Base-by-base conservation (phyloP, 2,888 invertebrate genomes). In the Ornithoptera alexandrae region DNA sequence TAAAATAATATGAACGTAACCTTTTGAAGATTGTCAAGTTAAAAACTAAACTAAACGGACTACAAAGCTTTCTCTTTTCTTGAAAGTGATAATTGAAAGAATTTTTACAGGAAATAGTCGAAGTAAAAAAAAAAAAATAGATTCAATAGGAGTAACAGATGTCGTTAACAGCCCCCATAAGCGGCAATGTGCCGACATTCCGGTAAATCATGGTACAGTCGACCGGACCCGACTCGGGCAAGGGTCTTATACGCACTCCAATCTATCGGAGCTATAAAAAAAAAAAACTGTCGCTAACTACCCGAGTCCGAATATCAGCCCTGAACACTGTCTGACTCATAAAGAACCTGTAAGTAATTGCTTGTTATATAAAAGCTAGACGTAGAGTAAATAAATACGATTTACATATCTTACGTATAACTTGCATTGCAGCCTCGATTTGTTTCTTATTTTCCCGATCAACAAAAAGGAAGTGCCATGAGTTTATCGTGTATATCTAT, bases 311-410 rank as follows among this genome's bases (percentile, higher is more conserved):
- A 20, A 66, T 62, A 65, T 42, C 8, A 57, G 1, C 8, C 56
- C 57, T 57, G 12, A 42, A 59, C 56, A n/a, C 30, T 62, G 62
- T 20, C 20, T 17, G 10, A 50, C 50, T 66, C 58, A 62, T 70
- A 70, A 70, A 70, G 50, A 59, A 42, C 46, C 67, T 70, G 70
- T 17, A 60, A 62, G 59, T 67, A 67, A 67, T 62, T 66, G 22
- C 24, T 3, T n/a, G 8, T 53, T 53, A 53, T 18, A 8, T 53
- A n/a, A n/a, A 53, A 18, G n/a, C 5, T 53, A 53, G 46, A 53
- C 18, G 12, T 53, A 30, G 0, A 30, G 30, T 30, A n/a, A 18
- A 50, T 50, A 50, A 50, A 18, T 50, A 50, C 0, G 5, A 53
- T 46, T 46, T 46, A 46, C 30, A 30, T 30, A 30, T 30, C 30